Conservation (phyloP, 1,140 invertebrate genomes). For the Drosophila prosaltans region DNA sequence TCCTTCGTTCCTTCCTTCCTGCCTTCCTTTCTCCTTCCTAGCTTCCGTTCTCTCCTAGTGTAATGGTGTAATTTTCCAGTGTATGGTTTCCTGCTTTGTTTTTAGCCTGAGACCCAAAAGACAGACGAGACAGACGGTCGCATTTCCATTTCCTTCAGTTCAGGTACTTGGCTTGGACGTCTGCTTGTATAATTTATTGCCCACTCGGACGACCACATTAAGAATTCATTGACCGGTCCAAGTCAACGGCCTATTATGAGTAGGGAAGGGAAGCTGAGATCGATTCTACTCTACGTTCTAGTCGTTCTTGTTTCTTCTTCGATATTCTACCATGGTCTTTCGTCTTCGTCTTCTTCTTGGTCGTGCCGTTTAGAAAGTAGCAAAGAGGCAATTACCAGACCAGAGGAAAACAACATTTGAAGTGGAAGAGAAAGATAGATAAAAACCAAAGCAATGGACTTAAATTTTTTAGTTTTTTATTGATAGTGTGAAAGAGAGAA, state of each 20-base stretch:
- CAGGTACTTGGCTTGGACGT: constrained; percentile 21
- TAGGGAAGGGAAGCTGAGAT: constrained; percentile 58
- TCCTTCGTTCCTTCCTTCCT: not conserved
- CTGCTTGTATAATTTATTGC: constrained; percentile 76
- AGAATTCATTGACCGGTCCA: constrained; percentile 77
- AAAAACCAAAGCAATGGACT: no score
- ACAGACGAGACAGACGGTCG: constrained; percentile 6
- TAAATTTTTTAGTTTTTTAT: no score
- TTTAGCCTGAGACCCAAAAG: constrained; percentile 44
- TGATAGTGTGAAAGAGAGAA: no score
- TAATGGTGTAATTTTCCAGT: constrained; percentile 72
- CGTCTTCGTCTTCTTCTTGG: no score
- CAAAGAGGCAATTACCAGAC: constrained; percentile 30
- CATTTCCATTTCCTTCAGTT: constrained; percentile 69
- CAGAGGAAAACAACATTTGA: constrained; percentile 22
- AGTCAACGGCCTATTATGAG: constrained; percentile 73
- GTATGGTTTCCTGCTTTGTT: constrained; percentile 78
- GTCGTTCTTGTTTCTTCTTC: constrained; percentile 10
- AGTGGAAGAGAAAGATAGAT: constrained; percentile 4
- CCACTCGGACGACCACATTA: constrained; percentile 64
- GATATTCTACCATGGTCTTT: constrained; percentile 33
- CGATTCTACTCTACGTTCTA: constrained; percentile 15
- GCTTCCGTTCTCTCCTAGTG: constrained; percentile 3
- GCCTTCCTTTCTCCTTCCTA: not conserved
- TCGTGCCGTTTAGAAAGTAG: constrained; percentile 54